phyloP scores from a whole-genome alignment of 2,113 vertebrate species.

The Myotis davidii region DNA sequence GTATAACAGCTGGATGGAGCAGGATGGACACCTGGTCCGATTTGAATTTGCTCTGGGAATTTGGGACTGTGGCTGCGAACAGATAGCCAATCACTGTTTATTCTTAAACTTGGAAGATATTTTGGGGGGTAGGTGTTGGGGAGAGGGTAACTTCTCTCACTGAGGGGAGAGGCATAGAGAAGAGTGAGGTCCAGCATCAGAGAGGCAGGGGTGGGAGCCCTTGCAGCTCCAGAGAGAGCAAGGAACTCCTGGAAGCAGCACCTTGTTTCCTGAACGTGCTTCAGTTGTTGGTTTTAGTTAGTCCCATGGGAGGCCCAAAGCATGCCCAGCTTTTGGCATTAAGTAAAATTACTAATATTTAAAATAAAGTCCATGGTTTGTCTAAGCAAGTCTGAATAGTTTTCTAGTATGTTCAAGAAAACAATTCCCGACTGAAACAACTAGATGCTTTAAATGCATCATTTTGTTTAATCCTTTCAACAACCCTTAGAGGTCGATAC shows the following conservation, averaged over 20 bases:
- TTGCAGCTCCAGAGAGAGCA: background rate
- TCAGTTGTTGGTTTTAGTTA: background rate
- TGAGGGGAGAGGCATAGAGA: background rate
- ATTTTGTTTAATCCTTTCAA: background rate
- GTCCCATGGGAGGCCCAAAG: background rate
- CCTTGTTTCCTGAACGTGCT: background rate
- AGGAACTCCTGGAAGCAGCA: background rate
- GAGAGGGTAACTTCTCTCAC: background rate
- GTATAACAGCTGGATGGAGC: background rate
- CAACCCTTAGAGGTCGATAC: background rate
- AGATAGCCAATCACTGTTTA: background rate
- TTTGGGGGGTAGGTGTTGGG: background rate
- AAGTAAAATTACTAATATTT: background rate
- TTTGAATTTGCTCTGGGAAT: background rate
- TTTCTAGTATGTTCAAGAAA: background rate
- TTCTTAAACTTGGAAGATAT: background rate
- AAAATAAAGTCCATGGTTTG: background rate
- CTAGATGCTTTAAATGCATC: background rate
- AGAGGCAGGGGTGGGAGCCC: background rate
- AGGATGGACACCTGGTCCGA: background rate
- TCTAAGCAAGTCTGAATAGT: background rate
- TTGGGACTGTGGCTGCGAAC: background rate
- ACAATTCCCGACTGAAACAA: background rate
- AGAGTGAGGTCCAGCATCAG: background rate
- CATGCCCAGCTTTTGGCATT: background rate